phyloP scores from a whole-genome alignment of 1,140 invertebrate genomes.

The Anoplolepis gracilipes region DNA sequence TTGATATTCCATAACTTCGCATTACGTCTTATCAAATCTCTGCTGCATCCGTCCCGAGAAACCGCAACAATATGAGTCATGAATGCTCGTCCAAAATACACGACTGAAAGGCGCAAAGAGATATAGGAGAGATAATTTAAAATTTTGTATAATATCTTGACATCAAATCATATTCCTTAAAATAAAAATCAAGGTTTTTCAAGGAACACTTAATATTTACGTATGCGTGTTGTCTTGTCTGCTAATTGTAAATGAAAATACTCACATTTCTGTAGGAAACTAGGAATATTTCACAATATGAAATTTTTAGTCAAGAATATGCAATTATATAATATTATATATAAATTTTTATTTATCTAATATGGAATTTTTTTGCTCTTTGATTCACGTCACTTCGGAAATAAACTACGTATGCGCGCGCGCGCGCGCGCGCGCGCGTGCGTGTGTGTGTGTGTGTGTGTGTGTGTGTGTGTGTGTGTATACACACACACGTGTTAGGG shows the following conservation, averaged over 20 bases:
- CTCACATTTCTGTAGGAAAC: neutral
- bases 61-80: constrained; percentile 30
- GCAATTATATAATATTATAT: too few relatives aligned
- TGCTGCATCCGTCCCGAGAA: constrained; percentile 31
- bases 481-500: neutral
- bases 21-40: constrained; percentile 39
- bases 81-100: constrained; percentile 7
- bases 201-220: neutral
- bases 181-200: neutral
- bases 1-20: constrained; percentile 24
- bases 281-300: neutral
- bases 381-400: constrained; percentile 47
- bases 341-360: neutral
- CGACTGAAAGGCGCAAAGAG: neutral
- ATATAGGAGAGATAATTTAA: neutral
- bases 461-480: too few relatives aligned
- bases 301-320: too few relatives aligned
- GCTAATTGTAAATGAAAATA: neutral
- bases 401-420: neutral
- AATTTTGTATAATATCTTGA: neutral
- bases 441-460: too few relatives aligned
- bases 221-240: neutral
- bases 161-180: neutral
- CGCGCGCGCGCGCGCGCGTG: too few relatives aligned
- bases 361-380: constrained; percentile 26